Evolutionary conservation across 2,797 vertebrate genomes (phyloP), one percentile per base, ranked within the genome.

Genomic region (Xiphophorus birchmanni): DNA sequence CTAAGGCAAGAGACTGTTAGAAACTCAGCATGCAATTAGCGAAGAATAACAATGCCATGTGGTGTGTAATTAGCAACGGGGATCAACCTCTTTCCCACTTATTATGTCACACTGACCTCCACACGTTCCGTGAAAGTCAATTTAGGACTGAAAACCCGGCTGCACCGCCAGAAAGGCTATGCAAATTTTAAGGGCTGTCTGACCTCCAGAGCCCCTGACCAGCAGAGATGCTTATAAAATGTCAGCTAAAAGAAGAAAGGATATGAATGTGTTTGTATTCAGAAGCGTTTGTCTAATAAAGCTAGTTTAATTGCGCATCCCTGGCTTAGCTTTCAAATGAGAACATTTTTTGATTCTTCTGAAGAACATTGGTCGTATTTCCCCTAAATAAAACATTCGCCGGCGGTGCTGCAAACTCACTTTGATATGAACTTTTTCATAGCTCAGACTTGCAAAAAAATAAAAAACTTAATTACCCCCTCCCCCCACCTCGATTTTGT

Each of bases 271-370:
- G 86, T 93, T 91, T 87, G 86, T 74, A 75, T 89, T 37, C 40
- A 91, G 82, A 92, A 84, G 87, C 74, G 73, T 89, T 91, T 88
- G 86, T 89, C 83, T 91, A 93, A 92, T 94, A 88, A 93, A 91
- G 89, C 88, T 54, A 74, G 89, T 94, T 92, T 93, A 94, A 94
- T 94, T 92, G 90, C 67, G 9, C 77, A 47, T 52, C 78, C 90
- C 89, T 88, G 92, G 94, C 90, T 93, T 92, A 90, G 78, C 86
- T 88, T 86, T 89, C 79, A 79, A 85, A 88, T 89, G 91, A 93
- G 95, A 94, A 93, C 93, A 88, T 91, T 90, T 93, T 90, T 88
- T 82, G 79, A 87, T 95, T 93, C 95, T 95, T 91, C 90, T 85
- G 80, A 88, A 91, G 86, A 94, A 91, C 89, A 86, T 79, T 86